Evolutionary conservation across 2,113 vertebrate species (phyloP).

Genomic region (Pseudonaja textilis): DNA sequence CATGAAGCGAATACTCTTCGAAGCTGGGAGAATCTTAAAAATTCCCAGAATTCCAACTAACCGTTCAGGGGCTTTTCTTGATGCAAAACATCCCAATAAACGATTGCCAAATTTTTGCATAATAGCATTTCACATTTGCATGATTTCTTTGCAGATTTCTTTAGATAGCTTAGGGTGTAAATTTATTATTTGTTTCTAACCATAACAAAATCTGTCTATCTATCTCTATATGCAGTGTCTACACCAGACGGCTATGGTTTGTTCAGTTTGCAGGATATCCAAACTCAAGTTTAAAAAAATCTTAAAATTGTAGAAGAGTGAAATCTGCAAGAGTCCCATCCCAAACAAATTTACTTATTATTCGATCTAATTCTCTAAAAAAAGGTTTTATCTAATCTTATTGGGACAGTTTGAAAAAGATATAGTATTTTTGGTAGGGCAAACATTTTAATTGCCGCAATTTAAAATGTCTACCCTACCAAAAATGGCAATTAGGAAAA

Average conservation of each 20-base stretch:
- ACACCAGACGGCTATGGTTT: background rate
- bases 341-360: too few species aligned
- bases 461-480: too few species aligned
- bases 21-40: background rate
- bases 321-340: background rate
- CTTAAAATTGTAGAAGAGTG: background rate
- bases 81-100: background rate
- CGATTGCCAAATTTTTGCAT: background rate
- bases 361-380: too few species aligned
- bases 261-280: background rate
- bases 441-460: too few species aligned
- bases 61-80: background rate
- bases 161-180: background rate
- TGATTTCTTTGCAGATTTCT: background rate
- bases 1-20: background rate
- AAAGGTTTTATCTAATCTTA: too few species aligned
- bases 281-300: background rate
- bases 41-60: background rate
- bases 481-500: too few species aligned
- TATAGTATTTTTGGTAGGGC: too few species aligned
- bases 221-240: background rate
- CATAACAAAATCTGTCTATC: background rate
- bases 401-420: too few species aligned
- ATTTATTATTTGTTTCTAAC: background rate
- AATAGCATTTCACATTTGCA: background rate